A percentile compares a stretch with the other conserved stretches of the same genome.
Conservation (phyloP, 2,113 vertebrate genomes). For the Poeciliopsis retropinna region DNA sequence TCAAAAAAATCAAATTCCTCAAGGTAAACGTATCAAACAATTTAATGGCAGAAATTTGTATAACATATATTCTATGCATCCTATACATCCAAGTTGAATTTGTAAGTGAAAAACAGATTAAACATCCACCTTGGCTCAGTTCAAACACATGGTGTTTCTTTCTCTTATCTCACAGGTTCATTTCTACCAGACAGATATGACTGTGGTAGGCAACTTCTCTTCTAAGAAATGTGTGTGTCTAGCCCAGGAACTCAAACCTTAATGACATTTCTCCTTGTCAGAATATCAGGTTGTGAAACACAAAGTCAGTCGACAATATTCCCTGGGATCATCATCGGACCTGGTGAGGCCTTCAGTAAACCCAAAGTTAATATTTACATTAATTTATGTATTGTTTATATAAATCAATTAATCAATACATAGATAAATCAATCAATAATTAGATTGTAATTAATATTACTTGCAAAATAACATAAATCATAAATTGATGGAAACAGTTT, state of each 20-base stretch:
- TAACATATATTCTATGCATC: too few relatives aligned
- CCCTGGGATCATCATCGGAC: slow-evolving; percentile 69
- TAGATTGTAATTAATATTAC: too few relatives aligned
- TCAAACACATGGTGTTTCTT: background rate
- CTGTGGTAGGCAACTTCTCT: background rate
- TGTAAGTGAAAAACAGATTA: background rate
- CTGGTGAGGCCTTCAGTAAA: slow-evolving; percentile 54
- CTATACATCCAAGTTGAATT: background rate
- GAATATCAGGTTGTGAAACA: slow-evolving; percentile 35
- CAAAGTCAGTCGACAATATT: slow-evolving; percentile 63
- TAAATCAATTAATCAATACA: too few relatives aligned
- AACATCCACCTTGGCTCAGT: too few relatives aligned
- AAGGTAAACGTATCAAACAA: background rate
- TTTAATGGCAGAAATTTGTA: background rate
- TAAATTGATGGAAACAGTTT: too few relatives aligned
- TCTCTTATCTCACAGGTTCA: background rate
- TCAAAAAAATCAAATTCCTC: background rate
- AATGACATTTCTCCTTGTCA: slow-evolving; percentile 19
- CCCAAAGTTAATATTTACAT: too few relatives aligned
- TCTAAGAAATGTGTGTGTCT: background rate
- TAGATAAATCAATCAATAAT: too few relatives aligned
- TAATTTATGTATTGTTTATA: too few relatives aligned
- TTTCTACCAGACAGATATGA: slow-evolving; percentile 2
- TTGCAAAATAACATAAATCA: too few relatives aligned
- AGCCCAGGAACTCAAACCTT: background rate